These are phyloP conservation scores for Aporophyla lueneburgensis DNA, from an alignment of 2,888 invertebrate species.

Conservation along the genomic window DNA sequence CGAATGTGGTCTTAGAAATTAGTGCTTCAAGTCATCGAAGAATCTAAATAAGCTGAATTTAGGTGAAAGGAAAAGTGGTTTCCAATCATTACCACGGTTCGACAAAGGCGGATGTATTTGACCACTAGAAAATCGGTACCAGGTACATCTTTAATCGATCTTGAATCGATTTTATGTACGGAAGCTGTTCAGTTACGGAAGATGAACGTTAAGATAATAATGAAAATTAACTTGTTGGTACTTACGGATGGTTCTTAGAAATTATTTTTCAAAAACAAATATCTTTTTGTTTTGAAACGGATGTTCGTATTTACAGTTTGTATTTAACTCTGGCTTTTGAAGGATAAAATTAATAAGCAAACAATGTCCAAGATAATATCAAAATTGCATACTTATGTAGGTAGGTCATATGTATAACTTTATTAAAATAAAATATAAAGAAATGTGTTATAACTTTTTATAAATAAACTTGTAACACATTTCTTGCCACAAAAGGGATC, in stretches of 20 bases:
- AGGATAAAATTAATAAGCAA: not conserved
- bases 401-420: too few relatives aligned
- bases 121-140: constrained; percentile 1
- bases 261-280: not conserved
- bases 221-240: constrained; percentile 13
- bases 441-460: too few relatives aligned
- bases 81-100: not conserved
- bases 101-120: constrained; percentile 8
- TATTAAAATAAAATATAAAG: too few relatives aligned
- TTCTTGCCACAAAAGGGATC: not conserved
- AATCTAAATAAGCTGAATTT: not conserved
- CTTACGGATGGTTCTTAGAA: not conserved
- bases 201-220: constrained; percentile 23
- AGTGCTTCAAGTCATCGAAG: not conserved
- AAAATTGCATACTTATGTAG: not conserved
- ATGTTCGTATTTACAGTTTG: constrained; percentile 10
- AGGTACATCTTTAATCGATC: not conserved
- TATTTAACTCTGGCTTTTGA: not conserved
- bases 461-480: not conserved
- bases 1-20: too few relatives aligned
- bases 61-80: not conserved
- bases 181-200: constrained; percentile 21
- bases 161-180: not conserved
- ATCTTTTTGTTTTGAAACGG: constrained; percentile 1
- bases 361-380: not conserved